A percentile compares a stretch with the other conserved stretches of the same genome.
Conservation (phyloP, 2,113 vertebrate genomes). For the Elachura formosa region DNA sequence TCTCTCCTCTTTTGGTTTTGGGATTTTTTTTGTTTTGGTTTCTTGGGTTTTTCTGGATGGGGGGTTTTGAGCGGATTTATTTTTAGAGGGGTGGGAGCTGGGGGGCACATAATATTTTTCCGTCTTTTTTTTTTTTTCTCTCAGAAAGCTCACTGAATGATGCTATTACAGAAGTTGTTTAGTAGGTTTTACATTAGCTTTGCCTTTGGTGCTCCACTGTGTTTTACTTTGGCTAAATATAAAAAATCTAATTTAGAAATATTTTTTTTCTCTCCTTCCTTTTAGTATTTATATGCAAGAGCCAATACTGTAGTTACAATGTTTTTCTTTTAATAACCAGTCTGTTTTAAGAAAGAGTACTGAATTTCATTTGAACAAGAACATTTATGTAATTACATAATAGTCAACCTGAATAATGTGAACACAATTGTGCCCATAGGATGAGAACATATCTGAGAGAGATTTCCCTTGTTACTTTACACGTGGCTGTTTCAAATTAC, state of each 20-base stretch:
- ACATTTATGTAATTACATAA: not conserved
- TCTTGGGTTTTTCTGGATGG: fast-evolving
- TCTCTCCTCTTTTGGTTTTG: not conserved
- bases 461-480: slow-evolving; percentile 5
- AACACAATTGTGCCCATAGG: not conserved
- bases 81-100: not conserved
- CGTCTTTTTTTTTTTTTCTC: not conserved
- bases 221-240: not conserved
- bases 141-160: not conserved
- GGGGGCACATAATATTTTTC: not conserved
- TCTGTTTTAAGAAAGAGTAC: not conserved
- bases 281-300: not conserved
- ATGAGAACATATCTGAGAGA: not conserved
- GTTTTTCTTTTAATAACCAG: not conserved
- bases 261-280: not conserved
- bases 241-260: not conserved
- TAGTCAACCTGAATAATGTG: not conserved
- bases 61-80: not conserved
- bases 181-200: not conserved
- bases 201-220: not conserved
- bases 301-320: not conserved
- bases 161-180: not conserved
- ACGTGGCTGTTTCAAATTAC: slow-evolving; percentile 39
- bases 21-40: no score
- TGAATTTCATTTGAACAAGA: not conserved